These are phyloP conservation scores for Cephonodes hylas DNA, from an alignment of 2,888 invertebrate species.

Conservation along the genomic window DNA sequence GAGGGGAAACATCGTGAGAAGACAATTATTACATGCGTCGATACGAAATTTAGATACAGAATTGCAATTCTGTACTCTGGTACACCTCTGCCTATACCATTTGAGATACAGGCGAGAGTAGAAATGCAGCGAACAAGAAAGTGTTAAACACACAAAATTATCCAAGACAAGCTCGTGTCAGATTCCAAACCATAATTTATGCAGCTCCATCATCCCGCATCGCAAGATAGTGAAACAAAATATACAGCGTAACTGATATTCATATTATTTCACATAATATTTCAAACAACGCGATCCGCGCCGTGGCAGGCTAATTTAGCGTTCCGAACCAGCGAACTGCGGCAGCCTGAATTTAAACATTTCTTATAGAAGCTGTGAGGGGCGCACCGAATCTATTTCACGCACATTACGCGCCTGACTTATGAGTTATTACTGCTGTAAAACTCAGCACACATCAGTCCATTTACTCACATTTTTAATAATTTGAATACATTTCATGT, in stretches of 20 bases:
- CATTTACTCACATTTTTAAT: constrained; percentile 59
- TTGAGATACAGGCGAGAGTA: no score
- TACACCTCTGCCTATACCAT: no score
- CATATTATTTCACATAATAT: constrained; percentile 57
- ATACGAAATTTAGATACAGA: no score
- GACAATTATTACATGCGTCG: no score
- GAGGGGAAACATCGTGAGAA: no score
- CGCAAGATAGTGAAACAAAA: constrained; percentile 4
- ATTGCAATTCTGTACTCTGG: no score
- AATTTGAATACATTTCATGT: constrained; percentile 19
- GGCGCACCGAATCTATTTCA: constrained; percentile 70
- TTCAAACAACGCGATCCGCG: constrained; percentile 57
- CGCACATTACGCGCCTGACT: constrained; percentile 69
- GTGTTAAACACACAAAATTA: no score
- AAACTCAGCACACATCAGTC: constrained; percentile 70
- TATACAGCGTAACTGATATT: constrained; percentile 31
- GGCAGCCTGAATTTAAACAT: constrained; percentile 56
- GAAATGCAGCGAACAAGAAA: no score
- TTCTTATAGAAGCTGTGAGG: constrained; percentile 60
- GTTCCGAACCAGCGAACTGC: constrained; percentile 54
- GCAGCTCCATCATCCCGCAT: neutral
- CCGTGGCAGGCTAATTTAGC: constrained; percentile 62
- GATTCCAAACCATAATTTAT: neutral
- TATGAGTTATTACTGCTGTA: constrained; percentile 73
- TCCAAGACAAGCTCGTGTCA: no score